Evolutionary conservation across 2,888 invertebrate species (phyloP).

Genomic region (Hipparchia semele): DNA sequence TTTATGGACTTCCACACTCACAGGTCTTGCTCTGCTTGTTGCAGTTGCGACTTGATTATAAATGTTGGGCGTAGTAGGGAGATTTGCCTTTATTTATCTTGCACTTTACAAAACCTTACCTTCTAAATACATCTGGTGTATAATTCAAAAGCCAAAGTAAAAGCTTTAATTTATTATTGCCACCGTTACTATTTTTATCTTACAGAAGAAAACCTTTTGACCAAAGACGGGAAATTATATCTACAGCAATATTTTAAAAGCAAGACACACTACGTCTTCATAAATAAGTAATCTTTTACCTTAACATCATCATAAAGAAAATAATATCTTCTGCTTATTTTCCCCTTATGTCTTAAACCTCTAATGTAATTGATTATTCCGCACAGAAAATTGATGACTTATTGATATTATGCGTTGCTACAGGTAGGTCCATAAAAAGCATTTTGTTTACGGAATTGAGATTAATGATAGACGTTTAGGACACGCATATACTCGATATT

Average conservation of each 20-base stretch:
- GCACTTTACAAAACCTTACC: too few species aligned
- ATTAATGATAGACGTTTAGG: slow-evolving; percentile 23
- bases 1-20: too few species aligned
- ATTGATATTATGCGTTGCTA: slow-evolving; percentile 23
- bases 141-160: too few species aligned
- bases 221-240: too few species aligned
- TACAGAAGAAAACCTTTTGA: too few species aligned
- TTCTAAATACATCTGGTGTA: too few species aligned
- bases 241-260: background rate
- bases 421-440: slow-evolving; percentile 12
- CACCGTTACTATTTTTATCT: too few species aligned
- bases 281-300: slow-evolving; percentile 24
- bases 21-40: too few species aligned
- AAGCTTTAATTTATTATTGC: too few species aligned
- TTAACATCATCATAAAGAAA: slow-evolving; percentile 18
- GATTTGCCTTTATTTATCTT: too few species aligned
- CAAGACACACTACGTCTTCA: slow-evolving; percentile 16
- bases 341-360: slow-evolving; percentile 12
- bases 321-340: slow-evolving; percentile 20
- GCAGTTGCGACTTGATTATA: too few species aligned
- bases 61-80: too few species aligned
- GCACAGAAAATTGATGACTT: slow-evolving; percentile 16
- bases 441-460: slow-evolving; percentile 33
- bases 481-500: background rate
- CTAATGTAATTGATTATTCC: slow-evolving; percentile 24